These are phyloP conservation scores for Peromyscus aztecus DNA, from an alignment of 2,797 vertebrate species.

Conservation along the genomic window DNA sequence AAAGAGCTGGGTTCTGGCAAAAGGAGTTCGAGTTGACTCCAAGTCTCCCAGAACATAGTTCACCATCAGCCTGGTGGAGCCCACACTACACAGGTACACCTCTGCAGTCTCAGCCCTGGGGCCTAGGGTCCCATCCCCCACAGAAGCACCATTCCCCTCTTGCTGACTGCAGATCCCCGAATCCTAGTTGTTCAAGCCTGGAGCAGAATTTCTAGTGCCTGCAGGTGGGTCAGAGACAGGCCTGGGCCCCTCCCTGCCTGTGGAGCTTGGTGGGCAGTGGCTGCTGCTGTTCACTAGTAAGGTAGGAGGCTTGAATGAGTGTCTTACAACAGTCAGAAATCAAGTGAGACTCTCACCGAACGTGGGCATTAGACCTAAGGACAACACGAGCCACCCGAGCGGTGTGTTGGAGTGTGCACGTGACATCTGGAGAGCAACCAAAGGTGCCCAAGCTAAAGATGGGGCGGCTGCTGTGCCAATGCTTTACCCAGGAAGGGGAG, in stretches of 20 bases:
- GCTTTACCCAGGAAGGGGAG: not conserved
- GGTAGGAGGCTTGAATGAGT: not conserved
- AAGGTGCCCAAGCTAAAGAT: not conserved
- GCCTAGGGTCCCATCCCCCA: not conserved
- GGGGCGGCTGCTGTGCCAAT: not conserved
- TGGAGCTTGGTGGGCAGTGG: not conserved
- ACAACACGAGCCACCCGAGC: not conserved
- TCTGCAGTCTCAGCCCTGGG: not conserved
- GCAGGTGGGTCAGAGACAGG: not conserved
- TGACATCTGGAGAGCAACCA: not conserved
- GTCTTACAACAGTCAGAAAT: not conserved
- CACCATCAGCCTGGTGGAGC: not conserved
- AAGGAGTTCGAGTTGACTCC: not conserved
- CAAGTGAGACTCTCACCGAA: not conserved
- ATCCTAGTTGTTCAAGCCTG: not conserved
- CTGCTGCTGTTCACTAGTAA: not conserved
- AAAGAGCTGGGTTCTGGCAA: not conserved
- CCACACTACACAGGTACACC: not conserved
- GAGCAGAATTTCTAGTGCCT: not conserved
- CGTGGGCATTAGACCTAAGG: not conserved
- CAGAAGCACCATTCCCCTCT: accelerated
- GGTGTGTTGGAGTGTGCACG: too few species aligned
- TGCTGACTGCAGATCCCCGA: not conserved
- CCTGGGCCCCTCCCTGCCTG: not conserved
- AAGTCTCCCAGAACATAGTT: too few species aligned